Conservation (phyloP, 2,888 invertebrate genomes). For the Sericinus montela region DNA sequence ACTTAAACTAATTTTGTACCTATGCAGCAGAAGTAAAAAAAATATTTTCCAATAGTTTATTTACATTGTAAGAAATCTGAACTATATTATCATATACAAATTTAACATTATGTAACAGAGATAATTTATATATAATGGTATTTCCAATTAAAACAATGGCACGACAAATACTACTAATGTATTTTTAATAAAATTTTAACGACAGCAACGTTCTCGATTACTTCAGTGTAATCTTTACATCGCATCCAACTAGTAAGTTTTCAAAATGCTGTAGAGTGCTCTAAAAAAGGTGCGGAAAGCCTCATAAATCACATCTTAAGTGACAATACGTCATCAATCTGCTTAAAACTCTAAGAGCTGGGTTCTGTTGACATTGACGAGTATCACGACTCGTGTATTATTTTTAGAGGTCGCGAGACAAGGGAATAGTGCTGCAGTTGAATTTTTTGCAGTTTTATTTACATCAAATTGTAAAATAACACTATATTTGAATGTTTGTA, state of each 20-base stretch:
- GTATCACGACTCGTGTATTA: conserved; percentile 27
- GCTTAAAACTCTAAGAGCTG: conserved; percentile 39
- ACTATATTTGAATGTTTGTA: too few relatives aligned
- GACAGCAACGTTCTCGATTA: conserved; percentile 5
- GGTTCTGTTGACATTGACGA: conserved; percentile 29
- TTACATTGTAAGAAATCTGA: too few relatives aligned
- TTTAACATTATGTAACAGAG: too few relatives aligned
- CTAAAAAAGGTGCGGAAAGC: conserved; percentile 29
- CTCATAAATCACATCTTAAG: conserved; percentile 48
- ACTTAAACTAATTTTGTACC: too few relatives aligned
- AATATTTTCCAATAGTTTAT: too few relatives aligned
- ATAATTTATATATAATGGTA: too few relatives aligned
- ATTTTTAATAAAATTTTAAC: conserved; percentile 18
- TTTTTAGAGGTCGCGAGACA: conserved; percentile 13
- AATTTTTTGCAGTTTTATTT: background rate
- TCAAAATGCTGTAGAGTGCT: conserved; percentile 22
- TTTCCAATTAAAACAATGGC: too few relatives aligned
- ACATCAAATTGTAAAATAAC: too few relatives aligned
- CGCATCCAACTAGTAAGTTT: conserved; percentile 4
- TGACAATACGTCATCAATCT: conserved; percentile 56
- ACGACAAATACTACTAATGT: conserved; percentile 3
- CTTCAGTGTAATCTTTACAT: conserved; percentile 6
- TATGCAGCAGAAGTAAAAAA: too few relatives aligned
- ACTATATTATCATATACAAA: too few relatives aligned
- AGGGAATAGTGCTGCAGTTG: background rate